Conservation (phyloP, 2,113 vertebrate genomes). For the Amazona vittata region DNA sequence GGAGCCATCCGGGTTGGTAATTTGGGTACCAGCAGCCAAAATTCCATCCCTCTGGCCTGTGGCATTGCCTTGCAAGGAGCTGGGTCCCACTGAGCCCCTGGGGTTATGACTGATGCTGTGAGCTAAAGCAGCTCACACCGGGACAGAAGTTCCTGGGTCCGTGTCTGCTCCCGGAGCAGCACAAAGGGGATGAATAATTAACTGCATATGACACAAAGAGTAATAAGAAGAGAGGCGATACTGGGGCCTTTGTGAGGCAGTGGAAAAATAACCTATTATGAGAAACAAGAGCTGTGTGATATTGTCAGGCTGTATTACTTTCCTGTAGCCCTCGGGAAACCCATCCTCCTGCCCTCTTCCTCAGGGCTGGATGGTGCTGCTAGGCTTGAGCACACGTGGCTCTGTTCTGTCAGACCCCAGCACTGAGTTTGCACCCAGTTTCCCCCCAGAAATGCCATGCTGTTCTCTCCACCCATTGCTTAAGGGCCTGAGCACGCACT, state of each 20-base stretch:
- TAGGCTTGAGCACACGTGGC: neutral
- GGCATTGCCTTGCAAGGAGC: neutral
- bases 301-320: constrained; percentile 56
- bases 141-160: neutral
- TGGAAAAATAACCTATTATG: constrained; percentile 67
- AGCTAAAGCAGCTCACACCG: accelerated
- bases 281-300: constrained; percentile 52
- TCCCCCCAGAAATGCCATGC: neutral
- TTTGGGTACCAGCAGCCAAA: neutral
- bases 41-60: accelerated
- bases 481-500: neutral
- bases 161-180: neutral
- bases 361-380: neutral
- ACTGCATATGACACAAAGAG: constrained; percentile 49
- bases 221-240: constrained; percentile 57
- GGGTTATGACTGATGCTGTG: accelerated
- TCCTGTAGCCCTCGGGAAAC: constrained; percentile 7
- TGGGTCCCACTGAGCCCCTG: accelerated
- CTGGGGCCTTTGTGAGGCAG: constrained; percentile 46
- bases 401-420: neutral
- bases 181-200: constrained; percentile 71
- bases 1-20: neutral
- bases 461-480: neutral
- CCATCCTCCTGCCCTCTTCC: neutral
- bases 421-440: neutral